phyloP scores from a whole-genome alignment of 2,797 vertebrate genomes.

The Sebastes taczanowskii region DNA sequence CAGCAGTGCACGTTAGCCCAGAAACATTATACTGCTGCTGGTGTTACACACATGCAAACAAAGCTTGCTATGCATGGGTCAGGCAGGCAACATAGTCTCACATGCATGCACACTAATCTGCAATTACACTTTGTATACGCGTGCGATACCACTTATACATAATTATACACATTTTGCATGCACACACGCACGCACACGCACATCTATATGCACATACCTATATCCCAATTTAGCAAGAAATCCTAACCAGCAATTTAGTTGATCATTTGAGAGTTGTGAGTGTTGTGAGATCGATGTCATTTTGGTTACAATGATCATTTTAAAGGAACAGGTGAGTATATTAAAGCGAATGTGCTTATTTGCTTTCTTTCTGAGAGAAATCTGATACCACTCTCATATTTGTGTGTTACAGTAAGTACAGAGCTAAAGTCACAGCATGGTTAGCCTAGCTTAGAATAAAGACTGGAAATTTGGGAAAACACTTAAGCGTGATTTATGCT shows the following conservation, averaged over 20 bases:
- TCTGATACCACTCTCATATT: background rate
- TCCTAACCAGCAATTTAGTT: background rate
- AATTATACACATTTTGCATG: background rate
- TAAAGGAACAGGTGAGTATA: background rate
- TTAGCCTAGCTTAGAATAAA: background rate
- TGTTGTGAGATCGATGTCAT: background rate
- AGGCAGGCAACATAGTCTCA: background rate
- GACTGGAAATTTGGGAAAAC: background rate
- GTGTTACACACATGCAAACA: background rate
- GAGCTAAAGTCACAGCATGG: background rate
- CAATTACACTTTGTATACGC: background rate
- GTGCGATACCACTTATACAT: background rate
- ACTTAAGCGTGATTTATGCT: background rate
- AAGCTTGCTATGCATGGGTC: background rate
- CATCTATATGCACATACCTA: background rate
- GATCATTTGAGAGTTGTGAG: background rate
- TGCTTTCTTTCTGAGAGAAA: background rate
- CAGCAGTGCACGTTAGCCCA: conserved; percentile 4
- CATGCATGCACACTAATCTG: background rate
- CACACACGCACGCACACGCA: background rate
- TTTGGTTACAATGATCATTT: background rate
- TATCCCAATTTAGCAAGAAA: background rate
- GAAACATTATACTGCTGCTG: conserved; percentile 6
- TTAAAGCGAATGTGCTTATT: background rate
- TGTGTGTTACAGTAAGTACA: background rate